Conservation (phyloP, 2,113 vertebrate species). For the Setophaga petechia region DNA sequence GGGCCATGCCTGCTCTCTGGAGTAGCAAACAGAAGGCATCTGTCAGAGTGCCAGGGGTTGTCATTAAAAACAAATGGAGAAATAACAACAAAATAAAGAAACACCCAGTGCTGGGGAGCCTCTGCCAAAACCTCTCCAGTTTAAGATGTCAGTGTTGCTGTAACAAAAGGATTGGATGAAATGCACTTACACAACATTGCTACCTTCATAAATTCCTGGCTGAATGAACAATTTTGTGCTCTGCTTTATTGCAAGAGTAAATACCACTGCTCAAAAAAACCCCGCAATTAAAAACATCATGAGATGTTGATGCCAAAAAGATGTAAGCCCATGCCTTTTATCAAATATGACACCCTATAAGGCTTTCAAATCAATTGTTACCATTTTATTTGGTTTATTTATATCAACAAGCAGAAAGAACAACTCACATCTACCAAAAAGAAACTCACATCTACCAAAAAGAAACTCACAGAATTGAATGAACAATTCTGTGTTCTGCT, state of each 20-base stretch:
- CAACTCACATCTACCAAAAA: too few relatives aligned
- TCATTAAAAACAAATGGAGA: slow-evolving; percentile 43
- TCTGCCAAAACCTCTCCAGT: not conserved
- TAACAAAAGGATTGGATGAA: not conserved
- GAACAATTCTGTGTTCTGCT: too few relatives aligned
- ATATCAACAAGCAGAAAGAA: too few relatives aligned
- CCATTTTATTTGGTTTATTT: too few relatives aligned
- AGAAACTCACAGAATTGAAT: too few relatives aligned
- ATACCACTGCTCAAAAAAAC: too few relatives aligned
- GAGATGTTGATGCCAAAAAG: too few relatives aligned
- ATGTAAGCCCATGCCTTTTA: too few relatives aligned
- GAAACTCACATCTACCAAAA: too few relatives aligned
- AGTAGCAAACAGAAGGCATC: slow-evolving; percentile 16
- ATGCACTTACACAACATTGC: not conserved
- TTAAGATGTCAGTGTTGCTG: not conserved
- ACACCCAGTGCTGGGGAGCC: not conserved
- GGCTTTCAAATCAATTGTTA: too few relatives aligned
- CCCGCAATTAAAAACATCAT: too few relatives aligned
- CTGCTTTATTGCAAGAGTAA: not conserved
- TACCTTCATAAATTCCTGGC: not conserved
- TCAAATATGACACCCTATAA: too few relatives aligned
- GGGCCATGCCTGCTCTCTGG: not conserved
- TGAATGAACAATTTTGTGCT: not conserved
- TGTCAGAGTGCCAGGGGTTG: slow-evolving; percentile 51
- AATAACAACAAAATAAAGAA: slow-evolving; percentile 9